These are phyloP conservation scores for Thripadectes ignobilis DNA, from an alignment of 2,797 vertebrate species.

Conservation along the genomic window DNA sequence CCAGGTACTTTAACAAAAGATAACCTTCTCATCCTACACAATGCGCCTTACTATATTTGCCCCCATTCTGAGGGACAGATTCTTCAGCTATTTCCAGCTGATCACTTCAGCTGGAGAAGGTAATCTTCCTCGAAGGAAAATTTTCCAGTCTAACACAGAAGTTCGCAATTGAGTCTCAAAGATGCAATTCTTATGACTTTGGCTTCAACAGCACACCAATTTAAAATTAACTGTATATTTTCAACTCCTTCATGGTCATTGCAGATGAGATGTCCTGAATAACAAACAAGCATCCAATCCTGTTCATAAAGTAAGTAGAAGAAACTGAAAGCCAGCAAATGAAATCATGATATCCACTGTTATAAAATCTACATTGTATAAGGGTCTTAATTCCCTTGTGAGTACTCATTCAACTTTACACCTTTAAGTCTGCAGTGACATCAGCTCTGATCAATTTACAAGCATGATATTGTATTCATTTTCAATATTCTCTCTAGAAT, in stretches of 20 bases:
- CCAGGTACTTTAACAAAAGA: neutral
- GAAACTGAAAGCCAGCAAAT: neutral
- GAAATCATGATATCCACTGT: rapidly evolving
- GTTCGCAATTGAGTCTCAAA: neutral
- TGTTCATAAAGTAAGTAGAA: neutral
- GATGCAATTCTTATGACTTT: neutral
- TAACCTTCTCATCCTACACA: neutral
- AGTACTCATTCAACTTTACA: neutral
- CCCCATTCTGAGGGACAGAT: neutral
- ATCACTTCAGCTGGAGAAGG: neutral
- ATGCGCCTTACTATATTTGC: neutral
- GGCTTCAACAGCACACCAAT: neutral
- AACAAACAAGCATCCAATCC: neutral
- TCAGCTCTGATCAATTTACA: neutral
- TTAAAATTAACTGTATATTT: neutral
- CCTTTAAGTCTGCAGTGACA: neutral
- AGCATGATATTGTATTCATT: neutral
- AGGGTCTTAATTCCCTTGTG: neutral
- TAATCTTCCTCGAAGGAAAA: neutral
- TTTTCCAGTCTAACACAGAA: neutral
- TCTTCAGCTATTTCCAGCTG: neutral
- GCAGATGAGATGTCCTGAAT: neutral
- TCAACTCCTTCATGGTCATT: neutral
- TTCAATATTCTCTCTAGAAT: neutral
- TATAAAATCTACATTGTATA: neutral